Conservation (phyloP, 2,113 vertebrate genomes). For the Phocoena phocoena region DNA sequence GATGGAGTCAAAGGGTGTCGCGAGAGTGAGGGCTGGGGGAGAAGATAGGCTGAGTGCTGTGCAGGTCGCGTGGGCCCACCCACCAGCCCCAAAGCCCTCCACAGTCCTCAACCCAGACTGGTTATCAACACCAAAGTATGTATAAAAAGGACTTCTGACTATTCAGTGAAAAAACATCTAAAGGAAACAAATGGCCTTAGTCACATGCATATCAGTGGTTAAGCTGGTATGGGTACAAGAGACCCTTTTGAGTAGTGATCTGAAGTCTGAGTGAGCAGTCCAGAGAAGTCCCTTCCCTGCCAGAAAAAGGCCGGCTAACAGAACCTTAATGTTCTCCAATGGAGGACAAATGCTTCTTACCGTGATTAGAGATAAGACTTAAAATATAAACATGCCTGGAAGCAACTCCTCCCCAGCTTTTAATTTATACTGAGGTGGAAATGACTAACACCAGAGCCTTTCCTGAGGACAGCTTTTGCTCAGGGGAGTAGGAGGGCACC, state of each 20-base stretch:
- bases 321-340: background rate
- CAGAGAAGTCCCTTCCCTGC: background rate
- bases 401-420: background rate
- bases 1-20: slow-evolving; percentile 89
- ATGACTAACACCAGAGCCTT: background rate
- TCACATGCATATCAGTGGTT: background rate
- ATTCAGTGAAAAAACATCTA: background rate
- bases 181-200: background rate
- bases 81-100: background rate
- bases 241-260: background rate
- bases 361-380: background rate
- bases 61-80: accelerated
- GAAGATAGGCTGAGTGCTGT: background rate
- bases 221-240: background rate
- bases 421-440: slow-evolving; percentile 12
- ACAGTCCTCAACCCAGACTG: background rate
- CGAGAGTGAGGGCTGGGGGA: slow-evolving; percentile 87
- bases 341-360: background rate
- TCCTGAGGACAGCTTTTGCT: background rate
- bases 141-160: background rate
- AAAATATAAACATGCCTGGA: background rate
- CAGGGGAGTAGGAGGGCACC: background rate
- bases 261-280: background rate
- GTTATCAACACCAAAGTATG: background rate
- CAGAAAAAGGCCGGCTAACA: background rate